Conservation (phyloP, 1,140 invertebrate genomes). For the Periplaneta americana region DNA sequence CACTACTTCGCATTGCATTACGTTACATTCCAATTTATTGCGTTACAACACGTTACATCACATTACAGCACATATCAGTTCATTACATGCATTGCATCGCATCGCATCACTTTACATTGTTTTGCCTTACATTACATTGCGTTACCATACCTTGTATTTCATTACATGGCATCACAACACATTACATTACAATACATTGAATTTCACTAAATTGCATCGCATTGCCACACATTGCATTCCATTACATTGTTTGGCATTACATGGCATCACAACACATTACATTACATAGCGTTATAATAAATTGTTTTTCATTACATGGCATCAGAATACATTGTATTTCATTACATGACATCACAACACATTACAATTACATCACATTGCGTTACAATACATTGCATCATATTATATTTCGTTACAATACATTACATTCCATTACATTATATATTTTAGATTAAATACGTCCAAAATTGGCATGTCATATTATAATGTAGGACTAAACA, state of each 20-base stretch:
- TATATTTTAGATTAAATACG: too few relatives aligned
- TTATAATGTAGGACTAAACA: too few relatives aligned
- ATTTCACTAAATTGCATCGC: conserved; percentile 1
- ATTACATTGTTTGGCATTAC: background rate
- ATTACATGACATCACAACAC: conserved; percentile 10
- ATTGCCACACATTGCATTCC: conserved; percentile 4
- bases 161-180: too few relatives aligned
- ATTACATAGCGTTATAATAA: conserved; percentile 1
- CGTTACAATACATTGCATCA: background rate
- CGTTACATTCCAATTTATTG: too few relatives aligned
- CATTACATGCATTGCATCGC: background rate
- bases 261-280: background rate
- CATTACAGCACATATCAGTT: too few relatives aligned
- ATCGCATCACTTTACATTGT: background rate
- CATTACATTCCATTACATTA: too few relatives aligned
- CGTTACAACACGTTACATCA: too few relatives aligned
- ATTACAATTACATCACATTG: conserved; percentile 1
- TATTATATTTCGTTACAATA: too few relatives aligned
- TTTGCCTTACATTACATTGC: background rate
- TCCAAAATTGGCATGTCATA: too few relatives aligned
- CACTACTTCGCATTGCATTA: too few relatives aligned
- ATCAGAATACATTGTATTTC: conserved; percentile 7
- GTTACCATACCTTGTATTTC: too few relatives aligned
- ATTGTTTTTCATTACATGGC: conserved; percentile 1
- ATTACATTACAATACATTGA: too few relatives aligned